Evolutionary conservation across 2,113 vertebrate genomes (phyloP).

Genomic region (Labrus mixtus): DNA sequence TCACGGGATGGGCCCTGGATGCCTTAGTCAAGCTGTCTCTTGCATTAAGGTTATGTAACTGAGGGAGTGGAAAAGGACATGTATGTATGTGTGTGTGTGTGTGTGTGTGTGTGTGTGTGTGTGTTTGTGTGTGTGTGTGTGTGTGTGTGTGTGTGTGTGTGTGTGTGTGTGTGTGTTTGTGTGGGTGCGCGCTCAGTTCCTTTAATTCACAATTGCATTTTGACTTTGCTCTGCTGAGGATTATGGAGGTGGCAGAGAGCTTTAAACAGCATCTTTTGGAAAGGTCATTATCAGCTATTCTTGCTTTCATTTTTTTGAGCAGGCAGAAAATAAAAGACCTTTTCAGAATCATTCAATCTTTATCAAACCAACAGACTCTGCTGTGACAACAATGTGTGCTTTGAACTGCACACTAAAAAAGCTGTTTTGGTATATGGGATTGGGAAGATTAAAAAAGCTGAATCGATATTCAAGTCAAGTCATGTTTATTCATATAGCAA

Average conservation of each 20-base stretch:
- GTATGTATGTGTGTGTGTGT: slow-evolving; percentile 37
- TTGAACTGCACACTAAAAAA: no score
- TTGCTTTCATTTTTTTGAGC: slow-evolving; percentile 9
- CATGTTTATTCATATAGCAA: no score
- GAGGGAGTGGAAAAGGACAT: slow-evolving; percentile 63
- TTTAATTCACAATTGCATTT: slow-evolving; percentile 59
- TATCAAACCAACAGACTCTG: slow-evolving; percentile 3
- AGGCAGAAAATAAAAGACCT: slow-evolving; percentile 9
- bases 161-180: slow-evolving; percentile 22
- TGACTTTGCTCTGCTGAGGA: slow-evolving; percentile 67
- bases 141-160: slow-evolving; percentile 16
- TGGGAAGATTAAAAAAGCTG: no score
- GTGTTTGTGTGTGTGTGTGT: slow-evolving; percentile 36
- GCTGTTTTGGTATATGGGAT: no score
- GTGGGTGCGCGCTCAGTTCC: slow-evolving; percentile 35
- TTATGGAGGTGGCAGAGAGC: slow-evolving; percentile 60
- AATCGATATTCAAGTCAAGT: no score
- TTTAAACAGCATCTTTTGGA: slow-evolving; percentile 55
- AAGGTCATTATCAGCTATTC: slow-evolving; percentile 60
- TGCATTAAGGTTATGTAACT: slow-evolving; percentile 75
- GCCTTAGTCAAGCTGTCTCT: slow-evolving; percentile 75
- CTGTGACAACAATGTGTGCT: neutral
- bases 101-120: slow-evolving; percentile 22
- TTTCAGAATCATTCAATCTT: slow-evolving; percentile 30
- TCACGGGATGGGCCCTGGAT: slow-evolving; percentile 58